Conservation (phyloP, 1,140 invertebrate genomes). For the Yoshiicerus persimilis region DNA sequence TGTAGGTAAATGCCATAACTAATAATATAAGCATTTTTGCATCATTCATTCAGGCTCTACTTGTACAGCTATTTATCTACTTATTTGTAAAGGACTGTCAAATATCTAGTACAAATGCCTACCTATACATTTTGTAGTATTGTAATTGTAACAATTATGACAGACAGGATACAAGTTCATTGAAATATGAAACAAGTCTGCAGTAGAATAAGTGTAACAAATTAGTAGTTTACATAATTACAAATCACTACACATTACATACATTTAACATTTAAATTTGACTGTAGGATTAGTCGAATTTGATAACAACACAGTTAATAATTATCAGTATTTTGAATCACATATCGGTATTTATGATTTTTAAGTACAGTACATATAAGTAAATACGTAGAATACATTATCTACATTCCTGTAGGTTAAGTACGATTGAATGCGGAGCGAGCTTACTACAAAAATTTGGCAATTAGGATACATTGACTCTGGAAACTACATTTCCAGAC, state of each 20-base stretch:
- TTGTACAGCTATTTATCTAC: not conserved
- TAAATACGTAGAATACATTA: not conserved
- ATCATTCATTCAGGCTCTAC: not conserved
- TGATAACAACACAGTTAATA: conserved; percentile 20
- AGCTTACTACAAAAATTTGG: not conserved
- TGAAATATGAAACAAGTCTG: conserved; percentile 13
- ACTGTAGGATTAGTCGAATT: conserved; percentile 12
- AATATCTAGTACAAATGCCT: not conserved
- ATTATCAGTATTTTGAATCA: conserved; percentile 23
- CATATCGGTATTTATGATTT: conserved; percentile 23
- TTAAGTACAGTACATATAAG: conserved; percentile 1
- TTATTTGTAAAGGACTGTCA: not conserved
- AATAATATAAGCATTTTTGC: not conserved
- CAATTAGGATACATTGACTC: not conserved
- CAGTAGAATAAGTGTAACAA: not conserved
- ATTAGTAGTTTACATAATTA: not conserved
- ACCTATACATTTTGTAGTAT: not conserved
- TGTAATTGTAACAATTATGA: not conserved
- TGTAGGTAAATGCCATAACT: not conserved
- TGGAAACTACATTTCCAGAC: not conserved
- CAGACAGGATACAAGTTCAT: not conserved
- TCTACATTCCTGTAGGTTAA: not conserved
- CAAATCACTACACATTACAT: not conserved
- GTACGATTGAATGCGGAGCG: not conserved
- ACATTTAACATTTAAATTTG: not conserved